Percentiles rank a stretch among this genome's conserved stretches.
These are phyloP conservation scores for Aplochiton taeniatus DNA, from an alignment of 2,797 vertebrate species.

Conservation along the genomic window DNA sequence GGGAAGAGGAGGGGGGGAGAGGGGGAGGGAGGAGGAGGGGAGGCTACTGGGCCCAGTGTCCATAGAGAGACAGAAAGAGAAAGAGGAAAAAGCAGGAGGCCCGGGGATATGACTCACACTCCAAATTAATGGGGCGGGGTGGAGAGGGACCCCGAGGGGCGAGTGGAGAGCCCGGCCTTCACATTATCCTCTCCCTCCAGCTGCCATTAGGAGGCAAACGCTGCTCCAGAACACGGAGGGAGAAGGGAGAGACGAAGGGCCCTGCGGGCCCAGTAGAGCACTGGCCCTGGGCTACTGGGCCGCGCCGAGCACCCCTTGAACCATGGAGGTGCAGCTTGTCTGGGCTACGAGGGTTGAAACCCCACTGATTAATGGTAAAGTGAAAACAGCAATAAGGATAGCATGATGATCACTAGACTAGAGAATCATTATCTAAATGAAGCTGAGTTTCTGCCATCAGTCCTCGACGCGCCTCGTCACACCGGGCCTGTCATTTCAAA, in stretches of 20 bases:
- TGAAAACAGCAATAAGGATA: no score
- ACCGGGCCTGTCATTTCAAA: constrained; percentile 50
- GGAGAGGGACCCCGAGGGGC: constrained; percentile 49
- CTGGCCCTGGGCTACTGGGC: not conserved
- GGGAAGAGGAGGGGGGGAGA: constrained; percentile 47
- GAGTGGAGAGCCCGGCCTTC: constrained; percentile 35
- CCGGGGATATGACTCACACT: constrained; percentile 56
- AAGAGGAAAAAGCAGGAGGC: not conserved
- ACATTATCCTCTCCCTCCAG: constrained; percentile 54
- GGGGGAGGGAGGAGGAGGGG: not conserved
- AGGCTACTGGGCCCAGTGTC: constrained; percentile 4
- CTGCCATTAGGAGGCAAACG: constrained; percentile 55
- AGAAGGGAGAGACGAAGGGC: constrained; percentile 11
- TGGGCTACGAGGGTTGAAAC: not conserved
- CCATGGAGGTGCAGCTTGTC: not conserved
- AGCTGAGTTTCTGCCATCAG: no score
- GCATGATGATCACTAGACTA: no score
- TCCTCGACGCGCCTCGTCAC: no score
- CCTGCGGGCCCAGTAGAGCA: not conserved
- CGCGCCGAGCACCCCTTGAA: not conserved
- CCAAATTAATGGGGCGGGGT: constrained; percentile 70
- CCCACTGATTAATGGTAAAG: no score
- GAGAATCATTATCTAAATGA: no score
- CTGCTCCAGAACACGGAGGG: constrained; percentile 48
- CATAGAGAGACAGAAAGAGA: not conserved